Evolutionary conservation across 2,113 vertebrate genomes (phyloP), one percentile per base, ranked within the genome.

Genomic region (Laticauda laticaudata): DNA sequence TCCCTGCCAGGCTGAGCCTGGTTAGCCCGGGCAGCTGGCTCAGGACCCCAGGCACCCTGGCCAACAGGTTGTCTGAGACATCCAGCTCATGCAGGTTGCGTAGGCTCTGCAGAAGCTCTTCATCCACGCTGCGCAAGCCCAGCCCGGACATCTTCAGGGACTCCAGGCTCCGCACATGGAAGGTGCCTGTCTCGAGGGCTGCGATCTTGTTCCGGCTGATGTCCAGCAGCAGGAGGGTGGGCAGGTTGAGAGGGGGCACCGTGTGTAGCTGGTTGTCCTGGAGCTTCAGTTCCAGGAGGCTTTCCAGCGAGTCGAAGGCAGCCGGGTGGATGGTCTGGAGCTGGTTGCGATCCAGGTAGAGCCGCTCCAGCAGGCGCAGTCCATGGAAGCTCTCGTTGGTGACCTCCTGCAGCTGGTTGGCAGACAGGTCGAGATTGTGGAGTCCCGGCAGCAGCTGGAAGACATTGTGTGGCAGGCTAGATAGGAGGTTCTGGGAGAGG

Each of bases 251-350:
- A 0, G 97, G 96, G 1, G 99, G 98, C 89, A 99, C 94, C 0
- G 86, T 96, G 91, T 95, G 98, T 91, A 99, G 97, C 95, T 98
- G 97, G 86, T 99, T 99, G 92, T 98, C 98, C 94, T 99, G 98
- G 59, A 99, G 97, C 96, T 99, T 99, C 89, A 99, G 98, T 96
- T 99, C 99, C 95, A 99, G 97, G 54, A 99, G 97, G 93, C 97
- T 97, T 91, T 98, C 97, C 39, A 99, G 97, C 0, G 97, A 97
- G 43, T 98, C 96, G 0, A 99, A 99, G 56, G 99, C 99, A 0
- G 97, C 97, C 0, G 98, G 97, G 0, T 99, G 98, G 95, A 99
- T 99, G 93, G 95, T 98, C 94, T 96, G 96, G 93, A 99, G 99
- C 55, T 95, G 97, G 96, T 99, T 99, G 96, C 95, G 98, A 69